Conservation (phyloP, 2,113 vertebrate genomes). For the Phoenicopterus ruber region DNA sequence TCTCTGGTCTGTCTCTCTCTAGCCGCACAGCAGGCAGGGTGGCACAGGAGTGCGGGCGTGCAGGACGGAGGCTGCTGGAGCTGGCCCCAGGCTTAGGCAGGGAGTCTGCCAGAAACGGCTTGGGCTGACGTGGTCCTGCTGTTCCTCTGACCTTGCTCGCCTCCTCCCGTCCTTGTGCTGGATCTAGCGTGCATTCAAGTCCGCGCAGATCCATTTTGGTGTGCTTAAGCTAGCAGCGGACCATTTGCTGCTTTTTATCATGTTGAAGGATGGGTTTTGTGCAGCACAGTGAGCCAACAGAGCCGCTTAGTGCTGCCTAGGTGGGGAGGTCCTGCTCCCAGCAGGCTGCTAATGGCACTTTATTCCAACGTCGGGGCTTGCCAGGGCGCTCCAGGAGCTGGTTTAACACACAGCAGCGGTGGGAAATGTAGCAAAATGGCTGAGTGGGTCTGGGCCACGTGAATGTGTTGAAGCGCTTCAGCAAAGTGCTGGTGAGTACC, state of each 20-base stretch:
- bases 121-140: background rate
- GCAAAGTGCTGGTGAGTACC: background rate
- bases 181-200: background rate
- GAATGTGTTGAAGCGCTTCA: background rate
- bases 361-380: background rate
- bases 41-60: accelerated
- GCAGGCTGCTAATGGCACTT: background rate
- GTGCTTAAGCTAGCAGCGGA: background rate
- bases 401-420: background rate
- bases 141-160: background rate
- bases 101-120: background rate
- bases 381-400: background rate
- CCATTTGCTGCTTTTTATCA: background rate
- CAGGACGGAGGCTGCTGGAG: background rate
- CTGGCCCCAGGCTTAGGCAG: background rate
- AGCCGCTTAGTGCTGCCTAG: background rate
- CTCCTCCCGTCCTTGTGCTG: background rate
- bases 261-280: background rate
- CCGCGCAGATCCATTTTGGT: background rate
- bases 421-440: background rate
- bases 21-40: background rate
- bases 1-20: background rate
- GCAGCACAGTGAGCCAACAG: background rate
- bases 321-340: background rate
- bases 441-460: background rate